Percentiles rank a stretch among this genome's conserved stretches.
These are phyloP conservation scores for Lutjanus argentimaculatus DNA, from an alignment of 2,797 vertebrate species.

Conservation along the genomic window DNA sequence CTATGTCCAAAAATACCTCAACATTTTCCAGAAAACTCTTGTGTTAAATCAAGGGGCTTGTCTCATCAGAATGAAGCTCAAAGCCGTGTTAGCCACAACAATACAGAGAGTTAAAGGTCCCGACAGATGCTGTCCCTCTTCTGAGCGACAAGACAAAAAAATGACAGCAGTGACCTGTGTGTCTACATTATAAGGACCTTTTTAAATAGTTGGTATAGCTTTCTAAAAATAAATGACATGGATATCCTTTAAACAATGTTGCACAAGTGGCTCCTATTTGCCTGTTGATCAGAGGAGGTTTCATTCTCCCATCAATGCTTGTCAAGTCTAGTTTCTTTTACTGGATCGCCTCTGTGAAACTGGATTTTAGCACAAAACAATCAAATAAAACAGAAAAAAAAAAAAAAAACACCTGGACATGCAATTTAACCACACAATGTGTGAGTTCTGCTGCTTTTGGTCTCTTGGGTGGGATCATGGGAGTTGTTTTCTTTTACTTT, in stretches of 20 bases:
- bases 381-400: background rate
- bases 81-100: conserved; percentile 58
- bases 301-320: conserved; percentile 72
- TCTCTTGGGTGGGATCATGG: no score
- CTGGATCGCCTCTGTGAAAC: background rate
- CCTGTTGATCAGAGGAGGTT: conserved; percentile 67
- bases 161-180: conserved; percentile 61
- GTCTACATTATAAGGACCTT: conserved; percentile 70
- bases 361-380: conserved; percentile 5
- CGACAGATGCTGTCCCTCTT: conserved; percentile 60
- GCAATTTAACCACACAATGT: background rate
- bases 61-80: conserved; percentile 67
- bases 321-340: conserved; percentile 48
- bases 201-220: conserved; percentile 75
- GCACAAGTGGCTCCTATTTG: conserved; percentile 76
- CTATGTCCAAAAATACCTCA: conserved; percentile 73
- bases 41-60: conserved; percentile 75
- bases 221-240: conserved; percentile 81
- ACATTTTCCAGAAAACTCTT: conserved; percentile 66
- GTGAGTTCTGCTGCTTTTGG: no score
- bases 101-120: conserved; percentile 53
- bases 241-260: conserved; percentile 78
- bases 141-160: conserved; percentile 50
- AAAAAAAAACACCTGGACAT: background rate
- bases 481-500: no score